Evolutionary conservation across 2,797 vertebrate species (phyloP).

Genomic region (Neopelma chrysocephalum): DNA sequence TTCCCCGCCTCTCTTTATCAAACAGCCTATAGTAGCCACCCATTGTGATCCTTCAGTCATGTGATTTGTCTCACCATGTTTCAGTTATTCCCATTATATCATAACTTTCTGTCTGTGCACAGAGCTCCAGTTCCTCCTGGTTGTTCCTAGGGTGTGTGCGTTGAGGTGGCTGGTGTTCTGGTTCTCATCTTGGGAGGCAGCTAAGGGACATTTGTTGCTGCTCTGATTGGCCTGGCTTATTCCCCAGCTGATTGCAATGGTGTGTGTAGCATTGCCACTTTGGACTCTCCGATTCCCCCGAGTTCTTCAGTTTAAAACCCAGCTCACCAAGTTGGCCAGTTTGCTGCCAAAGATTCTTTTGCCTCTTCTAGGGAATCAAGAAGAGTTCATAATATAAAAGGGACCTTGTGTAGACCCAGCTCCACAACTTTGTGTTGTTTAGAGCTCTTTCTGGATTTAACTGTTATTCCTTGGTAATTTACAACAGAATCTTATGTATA

Average conservation of each 20-base stretch:
- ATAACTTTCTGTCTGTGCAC: not conserved
- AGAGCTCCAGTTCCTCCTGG: not conserved
- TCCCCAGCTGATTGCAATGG: not conserved
- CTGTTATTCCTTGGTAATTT: not conserved
- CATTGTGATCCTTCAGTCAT: not conserved
- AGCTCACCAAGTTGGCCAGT: not conserved
- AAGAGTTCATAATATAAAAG: not conserved
- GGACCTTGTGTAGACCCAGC: not conserved
- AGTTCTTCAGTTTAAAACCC: not conserved
- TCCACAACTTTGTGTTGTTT: not conserved
- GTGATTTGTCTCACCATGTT: not conserved
- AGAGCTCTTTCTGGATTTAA: not conserved
- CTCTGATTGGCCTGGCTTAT: not conserved
- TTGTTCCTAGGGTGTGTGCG: not conserved
- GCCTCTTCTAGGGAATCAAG: not conserved
- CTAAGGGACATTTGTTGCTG: not conserved
- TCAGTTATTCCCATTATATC: not conserved
- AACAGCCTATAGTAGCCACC: not conserved
- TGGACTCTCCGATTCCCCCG: too few relatives aligned
- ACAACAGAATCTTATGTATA: not conserved
- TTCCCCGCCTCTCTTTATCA: not conserved
- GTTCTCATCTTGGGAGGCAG: not conserved
- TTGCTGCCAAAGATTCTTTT: not conserved
- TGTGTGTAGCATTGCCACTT: not conserved
- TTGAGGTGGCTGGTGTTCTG: not conserved